Evolutionary conservation across 2,113 vertebrate genomes (phyloP), one percentile per base, ranked within the genome.

Genomic region (Poeciliopsis prolifica): DNA sequence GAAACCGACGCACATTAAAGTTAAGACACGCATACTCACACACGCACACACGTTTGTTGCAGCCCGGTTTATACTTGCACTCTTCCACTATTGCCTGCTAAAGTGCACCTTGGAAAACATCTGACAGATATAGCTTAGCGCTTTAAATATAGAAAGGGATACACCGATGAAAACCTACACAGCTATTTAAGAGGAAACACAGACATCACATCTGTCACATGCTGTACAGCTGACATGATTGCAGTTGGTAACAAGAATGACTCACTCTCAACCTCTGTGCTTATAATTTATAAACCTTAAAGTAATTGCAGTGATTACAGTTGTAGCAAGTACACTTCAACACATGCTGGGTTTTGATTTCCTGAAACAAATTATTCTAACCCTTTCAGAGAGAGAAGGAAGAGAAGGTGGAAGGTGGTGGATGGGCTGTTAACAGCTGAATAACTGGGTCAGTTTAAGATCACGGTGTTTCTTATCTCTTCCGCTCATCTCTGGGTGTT

Each of bases 391-490:
- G 22, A n/a, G 22, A 58, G 75, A 26, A 63, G 29, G 65, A 31
- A 13, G 65, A 64, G 58, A 51, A 58, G 42, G 37, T 51, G 58
- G 22, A 51, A 70, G 35, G 22, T 64, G 40, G 69, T 72, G 68
- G 71, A 6, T 29, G 60, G 77, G 77, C 70, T 78, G 86, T 89
- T 83, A 58, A 87, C 87, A 89, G 88, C 73, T 86, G 87, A 91
- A 87, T 91, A 93, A 93, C 89, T 92, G 88, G 92, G 91, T 92
- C 91, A 91, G 62, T 86, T 87, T 78, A 85, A 89, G 83, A 89
- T 90, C 85, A 90, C 73, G 82, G 79, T 65, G 58, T 81, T 85
- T 86, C 70, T 85, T 82, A 88, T 88, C 89, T 81, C 84, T 76
- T 87, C 88, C 65, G 77, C 76, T 88, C 76, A 72, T 87, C 58